A percentile compares a stretch with the other conserved stretches of the same genome.
phyloP scores from a whole-genome alignment of 2,113 vertebrate genomes.

The Bambusicola thoracicus region DNA sequence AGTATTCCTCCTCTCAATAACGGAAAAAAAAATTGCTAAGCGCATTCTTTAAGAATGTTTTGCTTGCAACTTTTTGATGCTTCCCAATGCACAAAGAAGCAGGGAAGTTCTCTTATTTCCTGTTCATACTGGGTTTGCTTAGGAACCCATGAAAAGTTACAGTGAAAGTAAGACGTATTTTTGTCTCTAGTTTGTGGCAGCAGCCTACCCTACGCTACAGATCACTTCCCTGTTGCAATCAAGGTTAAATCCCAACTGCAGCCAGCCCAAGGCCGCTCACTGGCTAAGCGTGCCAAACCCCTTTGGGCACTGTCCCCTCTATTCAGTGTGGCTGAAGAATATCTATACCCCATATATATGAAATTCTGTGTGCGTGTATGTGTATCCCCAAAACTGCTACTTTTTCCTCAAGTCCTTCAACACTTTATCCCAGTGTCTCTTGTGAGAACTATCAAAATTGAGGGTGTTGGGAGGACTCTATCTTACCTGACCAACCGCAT shows the following conservation, averaged over 20 bases:
- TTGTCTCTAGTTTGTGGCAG: background rate
- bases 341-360: fast-evolving
- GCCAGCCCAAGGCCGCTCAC: background rate
- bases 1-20: background rate
- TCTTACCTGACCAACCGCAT: background rate
- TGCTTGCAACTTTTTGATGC: background rate
- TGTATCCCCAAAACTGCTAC: background rate
- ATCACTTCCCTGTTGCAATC: background rate
- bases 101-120: background rate
- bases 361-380: background rate
- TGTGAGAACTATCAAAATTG: background rate
- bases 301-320: background rate
- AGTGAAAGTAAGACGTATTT: background rate
- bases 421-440: background rate
- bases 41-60: background rate
- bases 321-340: background rate
- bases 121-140: background rate
- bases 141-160: background rate
- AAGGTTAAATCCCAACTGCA: background rate
- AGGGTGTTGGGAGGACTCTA: background rate
- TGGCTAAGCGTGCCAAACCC: background rate
- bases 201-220: background rate
- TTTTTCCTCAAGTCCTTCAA: background rate
- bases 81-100: background rate
- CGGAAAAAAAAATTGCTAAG: background rate